A percentile compares a stretch with the other conserved stretches of the same genome.
Conservation (phyloP, 2,888 invertebrate species). For the Chymomyza fuscimana region DNA sequence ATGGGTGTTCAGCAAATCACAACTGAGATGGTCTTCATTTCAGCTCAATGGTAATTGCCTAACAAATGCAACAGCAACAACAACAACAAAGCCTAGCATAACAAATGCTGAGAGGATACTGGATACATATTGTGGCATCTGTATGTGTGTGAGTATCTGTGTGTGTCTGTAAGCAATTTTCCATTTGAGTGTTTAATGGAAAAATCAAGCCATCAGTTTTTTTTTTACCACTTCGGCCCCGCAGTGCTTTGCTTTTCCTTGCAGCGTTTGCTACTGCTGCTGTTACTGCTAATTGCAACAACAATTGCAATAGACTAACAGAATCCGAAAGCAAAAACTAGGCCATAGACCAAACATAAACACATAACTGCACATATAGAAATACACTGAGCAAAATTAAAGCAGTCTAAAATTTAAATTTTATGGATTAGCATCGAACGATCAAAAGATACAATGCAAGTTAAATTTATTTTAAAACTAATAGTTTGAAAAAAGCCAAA, state of each 20-base stretch:
- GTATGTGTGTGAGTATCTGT: slow-evolving; percentile 12
- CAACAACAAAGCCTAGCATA: slow-evolving; percentile 8
- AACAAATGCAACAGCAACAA: slow-evolving; percentile 22
- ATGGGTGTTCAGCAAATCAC: slow-evolving; percentile 32
- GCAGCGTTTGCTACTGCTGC: background rate
- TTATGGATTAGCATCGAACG: background rate
- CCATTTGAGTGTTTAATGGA: slow-evolving; percentile 58
- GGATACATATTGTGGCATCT: slow-evolving; percentile 10
- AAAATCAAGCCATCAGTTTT: slow-evolving; percentile 64
- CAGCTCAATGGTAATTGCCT: slow-evolving; percentile 54
- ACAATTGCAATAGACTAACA: slow-evolving; percentile 64
- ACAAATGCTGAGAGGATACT: slow-evolving; percentile 35
- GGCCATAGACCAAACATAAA: slow-evolving; percentile 2
- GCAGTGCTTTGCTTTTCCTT: slow-evolving; percentile 47
- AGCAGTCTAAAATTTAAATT: background rate
- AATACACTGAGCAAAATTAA: background rate
- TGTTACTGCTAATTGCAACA: slow-evolving; percentile 66
- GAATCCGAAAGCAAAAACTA: slow-evolving; percentile 55
- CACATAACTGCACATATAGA: background rate
- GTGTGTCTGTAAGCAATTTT: slow-evolving; percentile 46
- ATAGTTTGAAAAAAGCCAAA: too few species aligned
- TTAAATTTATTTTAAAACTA: too few species aligned
- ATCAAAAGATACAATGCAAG: too few species aligned
- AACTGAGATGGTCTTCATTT: slow-evolving; percentile 55
- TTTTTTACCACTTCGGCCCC: slow-evolving; percentile 25